phyloP scores from a whole-genome alignment of 1,140 invertebrate genomes.

The Dryas iulia region DNA sequence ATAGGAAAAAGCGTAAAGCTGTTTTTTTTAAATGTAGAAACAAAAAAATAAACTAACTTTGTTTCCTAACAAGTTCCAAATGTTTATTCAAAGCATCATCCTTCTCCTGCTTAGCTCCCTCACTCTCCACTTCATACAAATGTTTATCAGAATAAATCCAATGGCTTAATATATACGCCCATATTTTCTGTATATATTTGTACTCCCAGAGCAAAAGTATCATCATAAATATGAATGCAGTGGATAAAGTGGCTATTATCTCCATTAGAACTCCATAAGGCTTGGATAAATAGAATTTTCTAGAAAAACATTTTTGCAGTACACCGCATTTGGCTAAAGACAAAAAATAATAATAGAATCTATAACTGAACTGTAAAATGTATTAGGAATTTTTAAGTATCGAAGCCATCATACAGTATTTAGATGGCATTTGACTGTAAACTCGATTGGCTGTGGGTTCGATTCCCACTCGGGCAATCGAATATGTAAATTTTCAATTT shows the following conservation, averaged over 20 bases:
- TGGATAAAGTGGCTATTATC: slow-evolving; percentile 44
- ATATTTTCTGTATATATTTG: slow-evolving; percentile 44
- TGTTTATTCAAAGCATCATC: slow-evolving; percentile 44
- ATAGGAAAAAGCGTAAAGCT: too few relatives aligned
- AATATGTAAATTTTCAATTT: too few relatives aligned
- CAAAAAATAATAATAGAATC: background rate
- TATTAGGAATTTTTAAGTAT: too few relatives aligned
- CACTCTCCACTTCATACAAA: slow-evolving; percentile 8
- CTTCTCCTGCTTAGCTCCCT: slow-evolving; percentile 43
- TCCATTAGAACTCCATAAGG: slow-evolving; percentile 45
- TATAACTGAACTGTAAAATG: too few relatives aligned
- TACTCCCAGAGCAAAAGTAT: slow-evolving; percentile 60
- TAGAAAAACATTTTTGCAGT: slow-evolving; percentile 56
- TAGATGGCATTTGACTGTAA: too few relatives aligned
- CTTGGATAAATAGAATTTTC: slow-evolving; percentile 41
- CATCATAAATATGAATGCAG: slow-evolving; percentile 37
- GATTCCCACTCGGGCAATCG: too few relatives aligned
- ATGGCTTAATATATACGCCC: slow-evolving; percentile 21
- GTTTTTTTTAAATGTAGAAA: too few relatives aligned
- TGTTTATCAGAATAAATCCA: slow-evolving; percentile 32
- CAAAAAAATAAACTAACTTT: slow-evolving; percentile 25
- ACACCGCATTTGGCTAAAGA: slow-evolving; percentile 63
- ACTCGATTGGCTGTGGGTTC: too few relatives aligned
- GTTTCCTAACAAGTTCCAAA: slow-evolving; percentile 33
- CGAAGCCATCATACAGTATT: too few relatives aligned